phyloP scores from a whole-genome alignment of 1,140 invertebrate genomes.

The Phocides pigmalion region DNA sequence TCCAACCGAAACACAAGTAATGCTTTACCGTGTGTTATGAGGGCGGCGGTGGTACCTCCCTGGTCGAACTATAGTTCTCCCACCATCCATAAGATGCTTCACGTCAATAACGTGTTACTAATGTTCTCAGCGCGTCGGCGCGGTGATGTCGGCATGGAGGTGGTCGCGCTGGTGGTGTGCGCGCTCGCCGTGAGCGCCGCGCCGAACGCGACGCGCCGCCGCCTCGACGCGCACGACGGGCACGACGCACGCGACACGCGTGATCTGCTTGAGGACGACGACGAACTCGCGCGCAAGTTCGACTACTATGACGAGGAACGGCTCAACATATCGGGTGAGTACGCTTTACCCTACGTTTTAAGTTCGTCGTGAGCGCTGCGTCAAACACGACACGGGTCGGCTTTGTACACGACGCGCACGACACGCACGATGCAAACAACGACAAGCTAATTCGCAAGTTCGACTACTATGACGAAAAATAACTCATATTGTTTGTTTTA shows the following conservation, averaged over 20 bases:
- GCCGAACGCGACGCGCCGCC: constrained; percentile 68
- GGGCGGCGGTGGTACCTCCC: too few species aligned
- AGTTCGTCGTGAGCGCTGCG: constrained; percentile 60
- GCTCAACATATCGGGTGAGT: constrained; percentile 73
- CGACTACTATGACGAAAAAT: constrained; percentile 75
- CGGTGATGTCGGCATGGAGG: constrained; percentile 80
- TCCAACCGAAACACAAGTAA: too few species aligned
- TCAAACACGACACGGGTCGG: constrained; percentile 67
- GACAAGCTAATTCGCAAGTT: constrained; percentile 46
- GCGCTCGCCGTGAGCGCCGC: constrained; percentile 73
- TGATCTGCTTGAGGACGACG: constrained; percentile 54
- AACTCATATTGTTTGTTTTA: constrained; percentile 40
- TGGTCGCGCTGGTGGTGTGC: constrained; percentile 68
- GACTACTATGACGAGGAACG: constrained; percentile 76
- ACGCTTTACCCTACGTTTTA: not conserved
- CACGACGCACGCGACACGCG: constrained; percentile 43
- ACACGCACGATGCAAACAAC: constrained; percentile 56
- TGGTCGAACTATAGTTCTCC: too few species aligned
- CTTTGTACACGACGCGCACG: constrained; percentile 39
- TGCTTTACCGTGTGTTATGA: too few species aligned
- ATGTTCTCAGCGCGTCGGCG: constrained; percentile 50
- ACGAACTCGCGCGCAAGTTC: constrained; percentile 42
- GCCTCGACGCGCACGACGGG: constrained; percentile 40
- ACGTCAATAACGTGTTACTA: not conserved
- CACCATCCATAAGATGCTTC: too few species aligned